Evolutionary conservation across 2,888 invertebrate species (phyloP), one percentile per base, ranked within the genome.

Genomic region (Drepana falcataria): DNA sequence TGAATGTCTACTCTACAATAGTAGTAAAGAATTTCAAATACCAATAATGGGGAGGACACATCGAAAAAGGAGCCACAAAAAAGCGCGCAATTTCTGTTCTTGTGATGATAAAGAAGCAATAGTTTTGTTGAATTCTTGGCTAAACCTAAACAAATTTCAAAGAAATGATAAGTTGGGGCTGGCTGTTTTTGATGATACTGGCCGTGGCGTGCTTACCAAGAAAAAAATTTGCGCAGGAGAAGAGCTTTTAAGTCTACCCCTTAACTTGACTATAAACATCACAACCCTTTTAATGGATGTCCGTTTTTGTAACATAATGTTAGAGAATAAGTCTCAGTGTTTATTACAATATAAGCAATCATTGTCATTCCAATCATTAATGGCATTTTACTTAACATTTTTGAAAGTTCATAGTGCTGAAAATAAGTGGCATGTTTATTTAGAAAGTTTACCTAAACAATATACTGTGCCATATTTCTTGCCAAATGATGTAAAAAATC

Each of bases 391-490:
- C 85, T 79, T 98, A 44, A 78, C 94, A 48, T 93, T 93, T 77
- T 94, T 96, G 75, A 93, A 87, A 66, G 92, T 94, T 68, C 89
- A 93, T 69, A 85, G 81, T 47, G 65, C 70, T 5, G 64, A 83
- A 35, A 94, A 95, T 0, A 79, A 82, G 53, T 95, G 94, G 93
- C 79, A 83, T 68, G 78, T 91, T 51, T 97, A 96, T 73, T 81
- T 97, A 55, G 84, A 93, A 60, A 93, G 94, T 59, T 87, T 97
- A 63, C 97, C 97, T 1, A 71, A 77, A 63, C 73, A 83, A 58
- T 95, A 95, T 69, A 90, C 92, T 53, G 93, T 94, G 69, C 95
- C 95, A 63, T 94, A 94, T 82, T 94, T 95, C 81, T 93, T 94
- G 79, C 80, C 91, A 47, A 77, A 85, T 44, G 81, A 91, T 53